These are phyloP conservation scores for Tauraco erythrolophus DNA, from an alignment of 2,113 vertebrate species.

Conservation along the genomic window DNA sequence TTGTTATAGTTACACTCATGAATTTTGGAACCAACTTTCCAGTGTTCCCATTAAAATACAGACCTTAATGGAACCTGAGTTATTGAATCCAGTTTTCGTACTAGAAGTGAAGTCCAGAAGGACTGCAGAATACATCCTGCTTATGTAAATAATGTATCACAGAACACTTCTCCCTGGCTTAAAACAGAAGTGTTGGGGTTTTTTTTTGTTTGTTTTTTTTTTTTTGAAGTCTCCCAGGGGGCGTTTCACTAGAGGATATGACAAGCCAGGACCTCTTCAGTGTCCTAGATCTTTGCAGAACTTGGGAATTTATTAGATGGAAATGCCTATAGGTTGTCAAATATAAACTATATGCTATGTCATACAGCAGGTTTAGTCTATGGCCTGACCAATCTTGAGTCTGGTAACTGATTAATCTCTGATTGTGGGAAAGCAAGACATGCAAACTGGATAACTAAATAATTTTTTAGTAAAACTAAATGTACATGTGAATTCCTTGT, in stretches of 20 bases:
- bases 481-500: background rate
- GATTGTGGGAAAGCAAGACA: background rate
- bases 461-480: background rate
- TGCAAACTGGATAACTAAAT: background rate
- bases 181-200: background rate
- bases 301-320: background rate
- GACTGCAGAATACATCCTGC: background rate
- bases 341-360: background rate
- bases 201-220: background rate
- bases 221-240: background rate
- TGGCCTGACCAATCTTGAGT: background rate
- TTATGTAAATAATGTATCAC: accelerated
- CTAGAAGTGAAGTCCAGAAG: background rate
- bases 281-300: background rate
- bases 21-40: background rate
- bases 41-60: background rate
- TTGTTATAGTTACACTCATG: background rate
- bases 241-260: background rate
- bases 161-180: background rate
- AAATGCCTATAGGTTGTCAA: background rate
- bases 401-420: background rate
- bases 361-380: background rate
- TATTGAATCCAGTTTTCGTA: background rate
- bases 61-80: background rate
- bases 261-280: background rate